phyloP scores from a whole-genome alignment of 53 echinoderm and acorn worm genomes.

The Paracentrotus lividus region DNA sequence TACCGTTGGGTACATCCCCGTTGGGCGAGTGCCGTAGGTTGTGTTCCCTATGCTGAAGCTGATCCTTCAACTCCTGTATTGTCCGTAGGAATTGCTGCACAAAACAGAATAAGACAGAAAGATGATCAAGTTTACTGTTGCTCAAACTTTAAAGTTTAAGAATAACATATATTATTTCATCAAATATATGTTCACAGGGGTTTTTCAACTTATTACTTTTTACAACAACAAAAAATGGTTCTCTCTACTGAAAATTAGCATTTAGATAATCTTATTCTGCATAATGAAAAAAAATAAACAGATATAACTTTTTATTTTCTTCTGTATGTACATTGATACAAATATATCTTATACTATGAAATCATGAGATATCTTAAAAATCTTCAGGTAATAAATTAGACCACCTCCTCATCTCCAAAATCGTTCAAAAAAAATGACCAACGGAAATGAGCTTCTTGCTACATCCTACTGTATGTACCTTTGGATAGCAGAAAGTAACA shows the following conservation, averaged over 20 bases:
- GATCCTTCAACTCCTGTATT: constrained; percentile 89
- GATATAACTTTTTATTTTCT: too few species aligned
- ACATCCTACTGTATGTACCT: not conserved
- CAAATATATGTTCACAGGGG: not conserved
- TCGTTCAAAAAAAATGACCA: not conserved
- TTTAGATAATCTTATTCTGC: too few species aligned
- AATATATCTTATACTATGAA: not conserved
- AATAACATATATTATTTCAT: not conserved
- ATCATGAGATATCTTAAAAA: not conserved
- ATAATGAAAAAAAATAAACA: too few species aligned
- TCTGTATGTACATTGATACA: not conserved
- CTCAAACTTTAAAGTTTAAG: too few species aligned
- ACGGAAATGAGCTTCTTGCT: not conserved
- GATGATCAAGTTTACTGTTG: not conserved
- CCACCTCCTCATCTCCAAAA: not conserved
- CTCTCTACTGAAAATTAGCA: too few species aligned
- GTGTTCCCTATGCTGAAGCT: constrained; percentile 85
- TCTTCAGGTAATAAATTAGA: not conserved
- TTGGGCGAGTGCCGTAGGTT: constrained; percentile 85
- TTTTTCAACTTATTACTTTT: too few species aligned
- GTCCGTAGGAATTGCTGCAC: constrained; percentile 86
- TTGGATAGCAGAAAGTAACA: not conserved
- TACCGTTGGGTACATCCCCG: constrained; percentile 75
- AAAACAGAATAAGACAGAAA: not conserved
- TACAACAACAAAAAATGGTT: too few species aligned